These are phyloP conservation scores for Nilaparvata lugens DNA, from an alignment of 1,140 invertebrate species.

Conservation along the genomic window DNA sequence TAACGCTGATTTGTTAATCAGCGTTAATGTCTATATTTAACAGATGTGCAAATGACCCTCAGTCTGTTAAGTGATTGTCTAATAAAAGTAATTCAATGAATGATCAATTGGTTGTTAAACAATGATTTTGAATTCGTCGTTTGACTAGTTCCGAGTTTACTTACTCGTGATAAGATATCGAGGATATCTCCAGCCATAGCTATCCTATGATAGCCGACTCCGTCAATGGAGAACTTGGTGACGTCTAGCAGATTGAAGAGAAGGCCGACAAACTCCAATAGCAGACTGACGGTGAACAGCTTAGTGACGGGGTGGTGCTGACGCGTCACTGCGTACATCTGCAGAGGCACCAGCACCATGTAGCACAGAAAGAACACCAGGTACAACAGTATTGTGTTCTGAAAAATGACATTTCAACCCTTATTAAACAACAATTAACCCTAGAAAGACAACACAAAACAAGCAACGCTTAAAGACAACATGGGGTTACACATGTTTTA, in stretches of 20 bases:
- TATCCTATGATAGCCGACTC: conserved; percentile 69
- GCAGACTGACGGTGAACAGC: conserved; percentile 77
- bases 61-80: too few relatives aligned
- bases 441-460: too few relatives aligned
- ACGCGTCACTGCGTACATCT: conserved; percentile 76
- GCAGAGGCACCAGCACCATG: conserved; percentile 74
- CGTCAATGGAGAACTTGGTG: conserved; percentile 82
- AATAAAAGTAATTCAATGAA: too few relatives aligned
- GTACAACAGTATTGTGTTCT: conserved; percentile 87
- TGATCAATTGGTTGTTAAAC: too few relatives aligned
- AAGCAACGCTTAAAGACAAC: too few relatives aligned
- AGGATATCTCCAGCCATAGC: conserved; percentile 82
- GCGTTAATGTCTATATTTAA: too few relatives aligned
- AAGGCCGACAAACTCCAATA: conserved; percentile 75
- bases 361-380: conserved; percentile 83
- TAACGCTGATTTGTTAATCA: too few relatives aligned
- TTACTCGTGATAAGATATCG: conserved; percentile 79
- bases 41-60: too few relatives aligned
- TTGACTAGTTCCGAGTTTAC: too few relatives aligned
- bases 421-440: too few relatives aligned
- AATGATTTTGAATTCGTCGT: too few relatives aligned
- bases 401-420: conserved; percentile 28
- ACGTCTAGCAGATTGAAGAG: conserved; percentile 82
- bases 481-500: too few relatives aligned
- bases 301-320: conserved; percentile 88